Conservation (phyloP, 2,888 invertebrate species). For the Aphodius granarius region DNA sequence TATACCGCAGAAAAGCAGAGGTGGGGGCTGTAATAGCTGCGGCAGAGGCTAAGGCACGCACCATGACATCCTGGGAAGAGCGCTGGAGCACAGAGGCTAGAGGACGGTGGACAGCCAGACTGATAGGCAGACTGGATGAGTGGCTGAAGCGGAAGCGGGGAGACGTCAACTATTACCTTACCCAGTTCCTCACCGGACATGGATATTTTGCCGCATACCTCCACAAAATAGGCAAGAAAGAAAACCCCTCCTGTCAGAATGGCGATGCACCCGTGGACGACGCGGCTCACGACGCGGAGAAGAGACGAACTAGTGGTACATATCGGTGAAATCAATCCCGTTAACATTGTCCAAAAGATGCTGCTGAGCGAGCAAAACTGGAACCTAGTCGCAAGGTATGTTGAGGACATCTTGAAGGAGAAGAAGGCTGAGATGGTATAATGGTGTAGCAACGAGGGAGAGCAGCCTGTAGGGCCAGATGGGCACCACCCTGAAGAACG, state of each 20-base stretch:
- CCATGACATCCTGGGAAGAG: slow-evolving; percentile 13
- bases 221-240: background rate
- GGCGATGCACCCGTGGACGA: background rate
- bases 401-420: background rate
- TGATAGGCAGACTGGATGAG: slow-evolving; percentile 7
- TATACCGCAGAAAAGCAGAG: background rate
- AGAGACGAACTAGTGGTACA: background rate
- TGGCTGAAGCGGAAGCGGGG: slow-evolving; percentile 14
- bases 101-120: too few relatives aligned
- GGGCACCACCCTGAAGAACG: too few relatives aligned
- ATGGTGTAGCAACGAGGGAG: background rate
- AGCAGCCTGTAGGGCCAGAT: too few relatives aligned
- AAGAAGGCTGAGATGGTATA: background rate
- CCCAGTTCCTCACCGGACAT: too few relatives aligned
- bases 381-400: background rate
- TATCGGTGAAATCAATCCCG: background rate
- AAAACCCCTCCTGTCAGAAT: background rate
- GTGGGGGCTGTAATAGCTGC: background rate
- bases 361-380: background rate
- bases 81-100: too few relatives aligned
- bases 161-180: slow-evolving; percentile 11
- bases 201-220: too few relatives aligned
- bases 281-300: background rate
- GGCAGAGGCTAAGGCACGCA: slow-evolving; percentile 5
- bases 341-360: background rate